Percentiles rank a stretch among this genome's conserved stretches.
phyloP scores from a whole-genome alignment of 2,888 invertebrate genomes.

The Ectobius pallidus region DNA sequence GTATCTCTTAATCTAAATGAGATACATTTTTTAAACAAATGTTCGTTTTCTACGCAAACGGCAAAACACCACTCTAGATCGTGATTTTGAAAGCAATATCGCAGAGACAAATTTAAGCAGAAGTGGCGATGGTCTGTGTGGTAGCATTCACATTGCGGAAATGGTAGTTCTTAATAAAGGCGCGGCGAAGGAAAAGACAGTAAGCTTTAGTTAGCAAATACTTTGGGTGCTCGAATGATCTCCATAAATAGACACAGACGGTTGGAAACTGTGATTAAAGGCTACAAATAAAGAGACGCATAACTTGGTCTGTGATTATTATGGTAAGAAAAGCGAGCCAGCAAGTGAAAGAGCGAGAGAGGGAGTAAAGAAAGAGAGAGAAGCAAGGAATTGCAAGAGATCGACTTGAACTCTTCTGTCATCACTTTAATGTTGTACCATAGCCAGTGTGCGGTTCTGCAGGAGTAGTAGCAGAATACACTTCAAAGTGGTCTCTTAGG shows the following conservation, averaged over 20 bases:
- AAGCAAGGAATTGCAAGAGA: not conserved
- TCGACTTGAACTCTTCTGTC: not conserved
- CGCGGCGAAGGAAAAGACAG: not conserved
- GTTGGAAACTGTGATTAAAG: not conserved
- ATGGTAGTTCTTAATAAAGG: too few relatives aligned
- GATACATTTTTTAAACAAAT: too few relatives aligned
- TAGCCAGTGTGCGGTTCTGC: too few relatives aligned
- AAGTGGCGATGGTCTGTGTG: too few relatives aligned
- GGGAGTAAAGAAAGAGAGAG: too few relatives aligned
- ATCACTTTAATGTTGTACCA: not conserved
- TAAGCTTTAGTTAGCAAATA: not conserved
- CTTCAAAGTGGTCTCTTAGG: slow-evolving; percentile 25
- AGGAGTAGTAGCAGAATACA: slow-evolving; percentile 15
- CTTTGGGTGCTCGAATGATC: not conserved
- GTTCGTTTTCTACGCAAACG: too few relatives aligned
- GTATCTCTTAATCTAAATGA: too few relatives aligned
- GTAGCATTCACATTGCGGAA: too few relatives aligned
- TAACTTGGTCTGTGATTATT: slow-evolving; percentile 17
- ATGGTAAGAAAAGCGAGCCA: slow-evolving; percentile 5
- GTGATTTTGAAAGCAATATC: too few relatives aligned
- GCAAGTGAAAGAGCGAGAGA: not conserved
- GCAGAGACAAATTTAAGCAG: too few relatives aligned
- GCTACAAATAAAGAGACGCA: slow-evolving; percentile 12
- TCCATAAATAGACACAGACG: not conserved
- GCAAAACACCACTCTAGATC: too few relatives aligned